These are phyloP conservation scores for Xerus rutilus DNA, from an alignment of 2,797 vertebrate species.

Conservation along the genomic window DNA sequence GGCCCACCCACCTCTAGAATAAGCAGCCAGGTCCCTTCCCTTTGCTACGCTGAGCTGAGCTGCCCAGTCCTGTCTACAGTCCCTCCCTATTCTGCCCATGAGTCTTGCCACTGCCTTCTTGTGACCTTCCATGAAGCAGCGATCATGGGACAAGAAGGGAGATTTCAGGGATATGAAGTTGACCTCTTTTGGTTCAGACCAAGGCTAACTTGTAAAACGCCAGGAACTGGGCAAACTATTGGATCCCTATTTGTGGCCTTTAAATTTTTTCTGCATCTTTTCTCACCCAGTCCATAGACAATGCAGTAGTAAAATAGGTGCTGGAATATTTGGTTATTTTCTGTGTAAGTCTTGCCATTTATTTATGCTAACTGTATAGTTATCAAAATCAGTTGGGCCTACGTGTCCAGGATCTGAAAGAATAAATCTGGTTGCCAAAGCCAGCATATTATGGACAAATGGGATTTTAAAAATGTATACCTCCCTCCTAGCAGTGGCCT, in stretches of 20 bases:
- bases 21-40: background rate
- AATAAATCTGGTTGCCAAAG: constrained; percentile 56
- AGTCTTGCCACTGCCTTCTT: background rate
- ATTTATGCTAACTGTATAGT: constrained; percentile 16
- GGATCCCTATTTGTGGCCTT: constrained; percentile 36
- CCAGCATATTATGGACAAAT: constrained; percentile 28
- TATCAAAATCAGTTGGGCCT: constrained; percentile 43
- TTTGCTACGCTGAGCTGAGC: background rate
- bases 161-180: background rate
- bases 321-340: constrained; percentile 38
- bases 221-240: background rate
- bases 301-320: background rate
- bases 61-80: background rate
- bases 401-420: constrained; percentile 37
- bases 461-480: background rate
- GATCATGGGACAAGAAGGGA: background rate
- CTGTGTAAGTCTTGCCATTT: constrained; percentile 21
- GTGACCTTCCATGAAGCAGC: background rate
- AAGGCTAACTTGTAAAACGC: constrained; percentile 47
- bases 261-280: constrained; percentile 15
- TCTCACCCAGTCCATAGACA: background rate
- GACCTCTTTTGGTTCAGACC: background rate
- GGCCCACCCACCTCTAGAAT: constrained; percentile 49
- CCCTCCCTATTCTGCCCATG: background rate
- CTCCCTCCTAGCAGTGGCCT: background rate